Evolutionary conservation across 2,113 vertebrate genomes (phyloP), one percentile per base, ranked within the genome.

Genomic region (Dromas ardeola): DNA sequence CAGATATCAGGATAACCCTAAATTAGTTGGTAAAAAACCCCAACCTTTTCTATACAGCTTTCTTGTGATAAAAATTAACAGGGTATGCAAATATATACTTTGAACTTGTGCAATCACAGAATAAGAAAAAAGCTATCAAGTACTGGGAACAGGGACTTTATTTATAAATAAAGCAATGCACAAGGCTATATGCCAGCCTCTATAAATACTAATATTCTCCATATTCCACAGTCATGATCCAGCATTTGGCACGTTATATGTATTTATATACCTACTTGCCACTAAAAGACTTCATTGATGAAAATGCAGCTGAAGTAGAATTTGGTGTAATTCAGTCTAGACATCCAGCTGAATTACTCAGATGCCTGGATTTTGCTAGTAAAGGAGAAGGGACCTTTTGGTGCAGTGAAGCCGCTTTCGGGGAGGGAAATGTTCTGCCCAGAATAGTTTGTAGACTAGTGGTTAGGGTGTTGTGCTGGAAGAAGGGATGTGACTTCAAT

Each of bases 371-470:
- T 40, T 95, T 86, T 88, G 10, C 40, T 52, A 30, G 30, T 23
- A 61, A 36, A 88, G 22, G 6, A 72, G 42, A 91, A 71, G 15
- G 25, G 11, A 38, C 4, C 9, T 88, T 86, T 77, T 17, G 1
- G 2, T 2, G 1, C 7, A 38, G 13, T 26, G n/a, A 72, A 88
- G 3, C 1, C 15, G 3, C 5, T 59, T 81, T 59, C 23, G 11
- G 17, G 15, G 3, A 85, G 27, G 7, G 77, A 88, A 73, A 43
- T 32, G 1, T 56, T 88, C 26, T 43, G 56, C 5, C 10, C 26
- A 70, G 55, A 81, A 56, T 4, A 52, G 15, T 77, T 67, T 50
- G 10, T 43, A 63, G 43, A 42, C 9, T 15, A 13, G 15, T 47
- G 19, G 4, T 85, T 49, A 78, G 19, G 4, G 3, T 65, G 61